A percentile compares a stretch with the other conserved stretches of the same genome.
These are phyloP conservation scores for Cantharis flavilabris DNA, from an alignment of 2,888 invertebrate species.

Conservation along the genomic window DNA sequence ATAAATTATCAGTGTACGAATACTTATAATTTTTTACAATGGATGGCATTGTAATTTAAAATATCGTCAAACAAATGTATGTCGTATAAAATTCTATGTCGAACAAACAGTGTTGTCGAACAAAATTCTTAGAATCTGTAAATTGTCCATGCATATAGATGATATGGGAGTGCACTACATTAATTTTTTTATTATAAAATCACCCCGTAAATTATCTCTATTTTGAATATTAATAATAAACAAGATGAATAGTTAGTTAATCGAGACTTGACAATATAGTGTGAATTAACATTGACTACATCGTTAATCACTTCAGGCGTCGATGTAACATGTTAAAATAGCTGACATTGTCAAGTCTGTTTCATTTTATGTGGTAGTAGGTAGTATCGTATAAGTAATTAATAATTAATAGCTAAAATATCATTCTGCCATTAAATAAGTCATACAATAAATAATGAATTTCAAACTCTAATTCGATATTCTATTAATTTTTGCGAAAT, in stretches of 20 bases:
- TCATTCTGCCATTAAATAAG: neutral
- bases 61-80: too few relatives aligned
- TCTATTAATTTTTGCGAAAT: neutral
- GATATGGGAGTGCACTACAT: too few relatives aligned
- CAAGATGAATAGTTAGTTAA: constrained; percentile 37
- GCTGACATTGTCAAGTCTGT: constrained; percentile 32
- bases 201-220: too few relatives aligned
- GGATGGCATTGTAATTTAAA: too few relatives aligned
- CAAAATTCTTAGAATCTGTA: too few relatives aligned
- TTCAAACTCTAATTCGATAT: neutral
- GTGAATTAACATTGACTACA: constrained; percentile 39
- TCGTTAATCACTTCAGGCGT: constrained; percentile 35
- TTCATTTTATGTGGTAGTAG: constrained; percentile 32
- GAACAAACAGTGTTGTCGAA: too few relatives aligned
- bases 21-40: too few relatives aligned
- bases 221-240: constrained; percentile 34
- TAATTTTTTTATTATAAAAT: too few relatives aligned
- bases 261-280: constrained; percentile 34
- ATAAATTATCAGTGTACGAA: too few relatives aligned
- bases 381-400: constrained; percentile 4
- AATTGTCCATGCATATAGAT: too few relatives aligned
- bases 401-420: constrained; percentile 7
- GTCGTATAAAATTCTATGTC: neutral
- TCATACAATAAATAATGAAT: neutral
- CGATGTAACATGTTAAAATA: constrained; percentile 30